Evolutionary conservation across 30 jellyfish, hydroid and myxozoan species (phyloP).

Genomic region (Aurelia coerulea): DNA sequence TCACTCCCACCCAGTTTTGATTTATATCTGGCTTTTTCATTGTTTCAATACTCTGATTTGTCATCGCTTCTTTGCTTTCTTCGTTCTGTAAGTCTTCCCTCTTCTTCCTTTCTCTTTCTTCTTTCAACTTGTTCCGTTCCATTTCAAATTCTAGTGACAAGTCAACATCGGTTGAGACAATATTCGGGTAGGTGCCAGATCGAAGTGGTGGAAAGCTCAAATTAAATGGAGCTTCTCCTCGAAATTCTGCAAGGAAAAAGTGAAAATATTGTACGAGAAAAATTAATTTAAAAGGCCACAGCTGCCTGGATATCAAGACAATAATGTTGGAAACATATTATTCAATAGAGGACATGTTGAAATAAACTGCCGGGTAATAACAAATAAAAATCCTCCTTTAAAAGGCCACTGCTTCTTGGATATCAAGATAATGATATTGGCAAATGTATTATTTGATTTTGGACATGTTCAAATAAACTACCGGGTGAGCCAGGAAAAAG

Average conservation of each 20-base stretch:
- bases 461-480: too few species aligned
- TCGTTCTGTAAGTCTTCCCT: conserved; percentile 39
- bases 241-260: conserved; percentile 7
- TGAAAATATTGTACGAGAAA: too few species aligned
- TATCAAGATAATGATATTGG: too few species aligned
- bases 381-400: too few species aligned
- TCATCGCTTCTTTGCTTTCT: not conserved
- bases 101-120: conserved; percentile 67
- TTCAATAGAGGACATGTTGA: too few species aligned
- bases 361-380: too few species aligned
- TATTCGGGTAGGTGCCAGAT: conserved; percentile 74
- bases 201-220: conserved; percentile 82
- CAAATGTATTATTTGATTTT: too few species aligned
- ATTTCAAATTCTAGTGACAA: conserved; percentile 70
- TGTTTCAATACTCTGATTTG: not conserved
- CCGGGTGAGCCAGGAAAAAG: too few species aligned
- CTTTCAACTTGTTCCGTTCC: conserved; percentile 59
- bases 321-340: too few species aligned
- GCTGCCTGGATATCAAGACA: too few species aligned
- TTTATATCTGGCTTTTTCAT: not conserved
- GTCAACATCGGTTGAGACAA: conserved; percentile 52
- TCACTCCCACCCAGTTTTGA: conserved; percentile 1
- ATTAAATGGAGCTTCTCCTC: conserved; percentile 6
- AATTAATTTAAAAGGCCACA: too few species aligned
- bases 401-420: too few species aligned